Conservation (phyloP, 2,888 invertebrate genomes). For the Dynastes grantii region DNA sequence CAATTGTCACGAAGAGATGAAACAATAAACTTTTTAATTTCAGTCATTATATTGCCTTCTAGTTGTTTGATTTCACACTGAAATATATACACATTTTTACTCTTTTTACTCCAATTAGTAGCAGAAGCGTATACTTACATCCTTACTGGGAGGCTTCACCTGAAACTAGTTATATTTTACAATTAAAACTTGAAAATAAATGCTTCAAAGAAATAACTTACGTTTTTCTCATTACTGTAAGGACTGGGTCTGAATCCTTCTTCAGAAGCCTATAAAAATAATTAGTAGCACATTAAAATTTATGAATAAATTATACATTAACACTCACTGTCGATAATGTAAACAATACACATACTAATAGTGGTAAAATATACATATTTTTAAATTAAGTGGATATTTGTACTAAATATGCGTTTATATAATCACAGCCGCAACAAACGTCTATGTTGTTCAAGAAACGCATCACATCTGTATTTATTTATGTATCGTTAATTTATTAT, state of each 20-base stretch:
- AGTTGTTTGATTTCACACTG: neutral
- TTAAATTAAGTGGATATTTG: no score
- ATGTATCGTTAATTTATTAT: no score
- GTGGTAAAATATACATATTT: neutral
- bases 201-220: neutral
- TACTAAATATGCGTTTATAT: no score
- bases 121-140: neutral
- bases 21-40: neutral
- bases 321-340: neutral
- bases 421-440: no score
- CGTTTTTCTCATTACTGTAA: neutral
- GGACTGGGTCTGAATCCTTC: neutral
- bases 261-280: neutral
- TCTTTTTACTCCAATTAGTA: neutral
- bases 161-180: neutral
- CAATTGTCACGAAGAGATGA: neutral
- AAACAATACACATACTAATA: neutral
- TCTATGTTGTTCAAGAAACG: no score
- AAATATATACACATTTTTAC: neutral
- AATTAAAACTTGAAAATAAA: neutral
- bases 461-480: no score
- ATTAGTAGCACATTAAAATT: neutral
- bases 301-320: neutral
- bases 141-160: neutral
- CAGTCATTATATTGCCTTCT: neutral